Conservation (phyloP, 2,888 invertebrate species). For the Aelia acuminata region DNA sequence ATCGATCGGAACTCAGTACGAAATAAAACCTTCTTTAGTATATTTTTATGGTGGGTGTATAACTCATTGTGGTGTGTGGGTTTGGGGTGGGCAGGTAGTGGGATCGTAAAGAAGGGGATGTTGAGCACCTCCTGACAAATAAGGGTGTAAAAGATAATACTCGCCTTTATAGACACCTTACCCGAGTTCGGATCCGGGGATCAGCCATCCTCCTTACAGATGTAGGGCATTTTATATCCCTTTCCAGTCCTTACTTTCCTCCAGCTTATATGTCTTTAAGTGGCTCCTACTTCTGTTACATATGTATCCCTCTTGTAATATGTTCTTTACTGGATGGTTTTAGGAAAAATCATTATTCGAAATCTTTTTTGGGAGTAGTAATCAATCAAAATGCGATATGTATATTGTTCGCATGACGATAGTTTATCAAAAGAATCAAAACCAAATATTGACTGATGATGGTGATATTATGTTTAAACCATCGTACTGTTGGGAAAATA, state of each 20-base stretch:
- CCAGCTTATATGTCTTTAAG: background rate
- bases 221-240: slow-evolving; percentile 17
- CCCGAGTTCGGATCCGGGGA: slow-evolving; percentile 23
- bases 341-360: no score
- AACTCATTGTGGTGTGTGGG: slow-evolving; percentile 41
- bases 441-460: no score
- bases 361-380: no score
- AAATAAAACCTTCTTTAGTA: slow-evolving; percentile 39
- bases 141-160: slow-evolving; percentile 46
- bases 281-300: background rate
- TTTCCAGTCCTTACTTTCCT: background rate
- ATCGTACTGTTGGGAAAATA: no score
- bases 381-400: no score
- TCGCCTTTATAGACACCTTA: slow-evolving; percentile 34
- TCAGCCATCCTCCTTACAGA: background rate
- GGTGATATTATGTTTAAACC: no score
- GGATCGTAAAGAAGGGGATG: slow-evolving; percentile 30
- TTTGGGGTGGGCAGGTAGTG: background rate
- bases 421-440: no score
- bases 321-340: no score
- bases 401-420: no score
- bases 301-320: background rate
- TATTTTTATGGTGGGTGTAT: slow-evolving; percentile 15
- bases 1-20: background rate
- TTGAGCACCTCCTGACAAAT: slow-evolving; percentile 46